A percentile compares a stretch with the other conserved stretches of the same genome.
Evolutionary conservation across 1,140 invertebrate genomes (phyloP).

Genomic region (Samia ricini): DNA sequence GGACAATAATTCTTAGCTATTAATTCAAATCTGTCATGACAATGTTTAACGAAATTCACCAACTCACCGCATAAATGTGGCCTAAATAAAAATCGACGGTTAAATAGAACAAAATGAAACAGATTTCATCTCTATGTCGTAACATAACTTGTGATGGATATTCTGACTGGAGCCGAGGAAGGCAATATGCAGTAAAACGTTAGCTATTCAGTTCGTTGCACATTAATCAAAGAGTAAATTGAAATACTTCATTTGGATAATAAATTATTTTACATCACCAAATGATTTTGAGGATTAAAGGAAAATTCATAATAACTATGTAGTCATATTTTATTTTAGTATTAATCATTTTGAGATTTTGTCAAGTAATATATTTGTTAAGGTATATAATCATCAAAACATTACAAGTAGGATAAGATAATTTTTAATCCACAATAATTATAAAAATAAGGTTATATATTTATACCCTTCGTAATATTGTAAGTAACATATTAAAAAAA

Average conservation of each 20-base stretch:
- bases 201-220: constrained; percentile 39
- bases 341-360: too few species aligned
- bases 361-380: too few species aligned
- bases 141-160: constrained; percentile 26
- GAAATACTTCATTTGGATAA: constrained; percentile 20
- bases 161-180: constrained; percentile 25
- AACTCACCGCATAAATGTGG: constrained; percentile 42
- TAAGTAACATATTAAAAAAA: too few species aligned
- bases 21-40: too few species aligned
- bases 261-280: constrained; percentile 6
- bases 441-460: too few species aligned
- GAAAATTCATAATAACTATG: not conserved
- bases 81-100: constrained; percentile 30
- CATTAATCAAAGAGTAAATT: constrained; percentile 32
- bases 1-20: too few species aligned
- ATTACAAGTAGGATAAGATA: too few species aligned
- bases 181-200: constrained; percentile 34
- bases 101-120: constrained; percentile 51
- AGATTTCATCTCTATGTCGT: constrained; percentile 49
- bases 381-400: too few species aligned
- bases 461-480: too few species aligned
- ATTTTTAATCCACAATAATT: too few species aligned
- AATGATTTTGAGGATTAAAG: not conserved
- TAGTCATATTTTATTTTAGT: not conserved
- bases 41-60: too few species aligned